Evolutionary conservation across 2,113 vertebrate genomes (phyloP).

Genomic region (Rutilus rutilus): DNA sequence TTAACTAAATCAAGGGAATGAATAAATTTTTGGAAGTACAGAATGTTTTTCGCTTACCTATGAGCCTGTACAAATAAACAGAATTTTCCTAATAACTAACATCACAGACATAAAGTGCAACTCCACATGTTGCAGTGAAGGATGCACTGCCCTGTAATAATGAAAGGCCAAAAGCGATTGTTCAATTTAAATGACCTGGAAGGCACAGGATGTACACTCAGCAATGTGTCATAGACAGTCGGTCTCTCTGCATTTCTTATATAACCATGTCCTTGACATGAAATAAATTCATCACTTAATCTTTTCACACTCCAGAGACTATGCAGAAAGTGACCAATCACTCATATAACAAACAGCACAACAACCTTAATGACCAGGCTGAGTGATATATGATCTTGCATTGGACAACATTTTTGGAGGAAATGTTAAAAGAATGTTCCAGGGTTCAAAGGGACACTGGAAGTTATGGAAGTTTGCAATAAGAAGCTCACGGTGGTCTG

Average conservation of each 20-base stretch:
- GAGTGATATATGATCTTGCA: background rate
- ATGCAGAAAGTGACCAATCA: background rate
- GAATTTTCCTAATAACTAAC: background rate
- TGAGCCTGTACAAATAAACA: background rate
- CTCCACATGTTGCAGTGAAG: background rate
- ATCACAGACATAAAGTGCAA: background rate
- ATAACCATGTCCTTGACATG: background rate
- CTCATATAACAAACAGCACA: background rate
- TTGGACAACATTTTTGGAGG: background rate
- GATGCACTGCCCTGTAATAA: background rate
- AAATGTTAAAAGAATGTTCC: background rate
- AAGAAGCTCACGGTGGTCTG: slow-evolving; percentile 75
- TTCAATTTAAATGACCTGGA: slow-evolving; percentile 9
- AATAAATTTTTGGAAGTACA: background rate
- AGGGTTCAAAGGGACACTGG: background rate
- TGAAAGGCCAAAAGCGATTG: background rate
- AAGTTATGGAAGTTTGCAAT: background rate
- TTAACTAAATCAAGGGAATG: background rate
- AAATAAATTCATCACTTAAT: background rate
- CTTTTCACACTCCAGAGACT: background rate
- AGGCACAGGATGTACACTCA: slow-evolving; percentile 23
- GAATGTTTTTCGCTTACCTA: background rate
- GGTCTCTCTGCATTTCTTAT: slow-evolving; percentile 16
- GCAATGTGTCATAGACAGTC: background rate
- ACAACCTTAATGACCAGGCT: background rate